Conservation (phyloP, 2,113 vertebrate species). For the Mus spicilegus region DNA sequence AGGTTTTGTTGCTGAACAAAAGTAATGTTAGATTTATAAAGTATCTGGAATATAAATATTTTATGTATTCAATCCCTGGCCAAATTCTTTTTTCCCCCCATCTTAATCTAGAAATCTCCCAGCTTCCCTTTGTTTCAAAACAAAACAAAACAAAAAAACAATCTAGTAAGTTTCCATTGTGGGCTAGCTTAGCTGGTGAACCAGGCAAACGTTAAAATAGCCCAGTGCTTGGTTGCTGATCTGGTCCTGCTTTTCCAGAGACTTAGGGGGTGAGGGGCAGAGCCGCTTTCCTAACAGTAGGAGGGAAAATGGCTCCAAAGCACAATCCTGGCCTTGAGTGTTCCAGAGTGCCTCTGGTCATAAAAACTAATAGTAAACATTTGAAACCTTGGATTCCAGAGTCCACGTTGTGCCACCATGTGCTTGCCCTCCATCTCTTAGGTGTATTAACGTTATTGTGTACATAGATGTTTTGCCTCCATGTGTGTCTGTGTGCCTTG, state of each 20-base stretch:
- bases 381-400: not conserved
- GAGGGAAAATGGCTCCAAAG: constrained; percentile 43
- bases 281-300: not conserved
- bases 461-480: not conserved
- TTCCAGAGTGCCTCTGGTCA: not conserved
- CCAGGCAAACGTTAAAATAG: not conserved
- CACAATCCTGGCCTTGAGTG: not conserved
- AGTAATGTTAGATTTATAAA: not conserved
- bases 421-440: not conserved
- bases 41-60: constrained; percentile 6
- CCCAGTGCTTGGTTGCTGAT: not conserved
- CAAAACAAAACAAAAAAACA: not conserved
- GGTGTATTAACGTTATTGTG: not conserved
- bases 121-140: not conserved
- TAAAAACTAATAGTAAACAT: not conserved
- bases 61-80: not conserved
- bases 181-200: not conserved
- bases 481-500: not conserved
- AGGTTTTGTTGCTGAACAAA: constrained; percentile 26
- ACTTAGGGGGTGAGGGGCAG: accelerated
- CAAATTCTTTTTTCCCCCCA: not conserved
- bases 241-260: not conserved
- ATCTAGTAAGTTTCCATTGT: not conserved
- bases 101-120: not conserved
- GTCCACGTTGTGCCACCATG: not conserved